These are phyloP conservation scores for Heptranchias perlo DNA, from an alignment of 2,113 vertebrate species.

Conservation along the genomic window DNA sequence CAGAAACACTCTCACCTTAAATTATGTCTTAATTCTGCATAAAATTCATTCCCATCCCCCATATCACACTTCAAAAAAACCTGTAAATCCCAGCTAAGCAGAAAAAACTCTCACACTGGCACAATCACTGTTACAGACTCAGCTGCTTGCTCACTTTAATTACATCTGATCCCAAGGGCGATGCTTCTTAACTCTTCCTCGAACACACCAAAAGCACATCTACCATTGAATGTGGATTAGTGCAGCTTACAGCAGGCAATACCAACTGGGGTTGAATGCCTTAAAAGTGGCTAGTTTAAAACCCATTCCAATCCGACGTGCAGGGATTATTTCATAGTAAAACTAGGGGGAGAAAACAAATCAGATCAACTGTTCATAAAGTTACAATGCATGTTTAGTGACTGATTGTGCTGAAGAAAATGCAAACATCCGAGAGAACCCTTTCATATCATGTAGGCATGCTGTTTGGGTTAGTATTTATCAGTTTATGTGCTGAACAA, in stretches of 20 bases:
- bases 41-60: not conserved
- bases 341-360: not conserved
- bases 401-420: not conserved
- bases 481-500: not conserved
- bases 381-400: not conserved
- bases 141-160: slow-evolving; percentile 77
- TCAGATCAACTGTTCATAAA: not conserved
- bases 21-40: slow-evolving; percentile 28
- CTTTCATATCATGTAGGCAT: not conserved
- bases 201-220: slow-evolving; percentile 21
- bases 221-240: not conserved
- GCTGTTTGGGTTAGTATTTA: not conserved
- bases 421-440: not conserved
- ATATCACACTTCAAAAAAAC: slow-evolving; percentile 36
- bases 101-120: slow-evolving; percentile 73
- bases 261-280: not conserved
- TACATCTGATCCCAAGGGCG: slow-evolving; percentile 45
- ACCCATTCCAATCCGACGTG: not conserved
- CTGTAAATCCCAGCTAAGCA: slow-evolving; percentile 82
- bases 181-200: slow-evolving; percentile 32
- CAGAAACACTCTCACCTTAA: not conserved
- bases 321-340: not conserved
- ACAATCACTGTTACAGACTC: slow-evolving; percentile 76
- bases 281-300: not conserved
- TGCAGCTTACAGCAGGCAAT: not conserved